A percentile compares a stretch with the other conserved stretches of the same genome.
phyloP scores from a whole-genome alignment of 2,888 invertebrate species.

The Crepidodera aurea region DNA sequence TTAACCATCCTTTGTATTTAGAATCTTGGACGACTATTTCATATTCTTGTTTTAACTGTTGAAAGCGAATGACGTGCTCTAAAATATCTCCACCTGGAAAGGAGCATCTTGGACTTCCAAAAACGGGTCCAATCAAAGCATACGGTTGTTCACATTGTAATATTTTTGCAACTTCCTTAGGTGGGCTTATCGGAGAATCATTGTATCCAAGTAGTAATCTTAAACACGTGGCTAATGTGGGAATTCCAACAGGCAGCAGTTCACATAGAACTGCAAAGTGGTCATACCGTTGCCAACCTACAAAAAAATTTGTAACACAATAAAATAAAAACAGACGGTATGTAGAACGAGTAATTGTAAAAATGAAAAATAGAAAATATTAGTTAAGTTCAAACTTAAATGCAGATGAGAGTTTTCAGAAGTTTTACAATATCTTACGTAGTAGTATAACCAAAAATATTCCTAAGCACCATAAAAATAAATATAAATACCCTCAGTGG shows the following conservation, averaged over 20 bases:
- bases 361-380: too few species aligned
- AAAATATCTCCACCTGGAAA: constrained; percentile 57
- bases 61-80: constrained; percentile 59
- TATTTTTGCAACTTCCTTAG: constrained; percentile 55
- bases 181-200: constrained; percentile 64
- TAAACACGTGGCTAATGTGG: constrained; percentile 71
- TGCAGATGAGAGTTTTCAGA: too few species aligned
- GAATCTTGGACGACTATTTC: constrained; percentile 60
- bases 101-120: constrained; percentile 55
- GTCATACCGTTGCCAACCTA: constrained; percentile 72
- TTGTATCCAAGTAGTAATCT: constrained; percentile 58
- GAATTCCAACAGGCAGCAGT: constrained; percentile 71
- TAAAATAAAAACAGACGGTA: constrained; percentile 65
- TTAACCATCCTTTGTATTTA: constrained; percentile 67
- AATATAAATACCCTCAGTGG: too few species aligned
- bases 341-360: constrained; percentile 68
- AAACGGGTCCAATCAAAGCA: constrained; percentile 53
- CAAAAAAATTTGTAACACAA: constrained; percentile 48
- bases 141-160: constrained; percentile 56
- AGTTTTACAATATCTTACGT: too few species aligned
- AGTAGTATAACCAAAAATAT: too few species aligned
- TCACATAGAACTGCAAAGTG: constrained; percentile 76
- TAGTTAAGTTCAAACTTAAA: too few species aligned
- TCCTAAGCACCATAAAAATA: too few species aligned
- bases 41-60: constrained; percentile 64